phyloP scores from a whole-genome alignment of 2,888 invertebrate species.

The Frankliniella fusca region DNA sequence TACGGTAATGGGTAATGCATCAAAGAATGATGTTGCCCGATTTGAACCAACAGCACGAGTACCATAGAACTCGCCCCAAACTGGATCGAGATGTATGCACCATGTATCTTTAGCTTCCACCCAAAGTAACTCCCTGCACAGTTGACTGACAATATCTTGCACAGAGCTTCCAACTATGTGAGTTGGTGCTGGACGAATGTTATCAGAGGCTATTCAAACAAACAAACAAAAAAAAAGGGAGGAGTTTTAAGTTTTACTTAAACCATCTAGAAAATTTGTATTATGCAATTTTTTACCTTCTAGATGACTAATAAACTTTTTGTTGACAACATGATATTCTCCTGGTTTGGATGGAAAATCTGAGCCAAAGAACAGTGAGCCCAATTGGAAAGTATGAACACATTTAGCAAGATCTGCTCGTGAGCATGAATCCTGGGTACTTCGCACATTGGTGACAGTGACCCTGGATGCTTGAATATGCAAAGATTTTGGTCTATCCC shows the following conservation, averaged over 20 bases:
- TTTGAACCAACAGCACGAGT: conserved; percentile 69
- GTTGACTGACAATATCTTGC: conserved; percentile 54
- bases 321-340: conserved; percentile 73
- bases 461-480: conserved; percentile 79
- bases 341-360: conserved; percentile 68
- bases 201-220: conserved; percentile 47
- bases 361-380: conserved; percentile 68
- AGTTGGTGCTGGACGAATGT: conserved; percentile 47
- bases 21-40: conserved; percentile 73
- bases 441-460: conserved; percentile 59
- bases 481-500: conserved; percentile 81
- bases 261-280: too few relatives aligned
- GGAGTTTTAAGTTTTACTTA: not conserved
- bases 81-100: conserved; percentile 79
- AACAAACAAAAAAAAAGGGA: conserved; percentile 28
- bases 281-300: conserved; percentile 45
- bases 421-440: conserved; percentile 59
- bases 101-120: conserved; percentile 83
- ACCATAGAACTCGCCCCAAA: conserved; percentile 90
- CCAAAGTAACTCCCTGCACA: conserved; percentile 61
- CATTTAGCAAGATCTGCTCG: conserved; percentile 76
- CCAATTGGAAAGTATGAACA: conserved; percentile 70
- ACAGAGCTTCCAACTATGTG: conserved; percentile 49
- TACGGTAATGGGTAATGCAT: conserved; percentile 80
- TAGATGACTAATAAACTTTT: conserved; percentile 73